phyloP scores from a whole-genome alignment of 2,888 invertebrate species.

The Erynnis tages region DNA sequence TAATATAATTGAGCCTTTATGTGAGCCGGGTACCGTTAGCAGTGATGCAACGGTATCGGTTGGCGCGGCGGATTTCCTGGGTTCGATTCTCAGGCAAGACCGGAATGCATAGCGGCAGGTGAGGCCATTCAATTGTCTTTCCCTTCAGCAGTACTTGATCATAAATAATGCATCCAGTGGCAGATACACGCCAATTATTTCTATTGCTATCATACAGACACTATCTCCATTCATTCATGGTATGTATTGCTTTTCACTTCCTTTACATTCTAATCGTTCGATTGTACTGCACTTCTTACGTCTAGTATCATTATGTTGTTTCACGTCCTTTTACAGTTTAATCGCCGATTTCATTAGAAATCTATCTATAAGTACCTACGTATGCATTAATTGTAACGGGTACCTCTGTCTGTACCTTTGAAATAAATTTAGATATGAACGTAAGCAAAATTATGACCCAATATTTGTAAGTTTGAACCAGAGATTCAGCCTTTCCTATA shows the following conservation, averaged over 20 bases:
- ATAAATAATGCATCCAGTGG: slow-evolving; percentile 25
- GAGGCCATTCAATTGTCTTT: slow-evolving; percentile 24
- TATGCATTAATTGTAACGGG: no score
- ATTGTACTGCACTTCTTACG: background rate
- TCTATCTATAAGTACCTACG: no score
- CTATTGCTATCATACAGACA: slow-evolving; percentile 18
- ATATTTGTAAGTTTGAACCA: no score
- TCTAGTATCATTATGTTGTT: background rate
- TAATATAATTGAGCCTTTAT: slow-evolving; percentile 54
- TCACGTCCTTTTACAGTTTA: no score
- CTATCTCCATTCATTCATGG: slow-evolving; percentile 13
- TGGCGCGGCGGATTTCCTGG: slow-evolving; percentile 66
- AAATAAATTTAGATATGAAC: no score
- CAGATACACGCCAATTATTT: slow-evolving; percentile 26
- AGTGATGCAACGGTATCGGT: slow-evolving; percentile 49
- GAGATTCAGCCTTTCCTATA: no score
- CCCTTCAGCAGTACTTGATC: slow-evolving; percentile 20
- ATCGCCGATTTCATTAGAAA: no score
- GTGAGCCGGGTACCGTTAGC: slow-evolving; percentile 56
- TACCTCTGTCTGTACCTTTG: no score
- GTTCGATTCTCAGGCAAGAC: slow-evolving; percentile 61
- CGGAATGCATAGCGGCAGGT: slow-evolving; percentile 44
- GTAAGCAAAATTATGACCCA: no score
- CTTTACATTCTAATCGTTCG: background rate
- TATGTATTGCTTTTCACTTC: slow-evolving; percentile 9